phyloP scores from a whole-genome alignment of 2,113 vertebrate genomes.

The Rhegmatorhina hoffmannsi region DNA sequence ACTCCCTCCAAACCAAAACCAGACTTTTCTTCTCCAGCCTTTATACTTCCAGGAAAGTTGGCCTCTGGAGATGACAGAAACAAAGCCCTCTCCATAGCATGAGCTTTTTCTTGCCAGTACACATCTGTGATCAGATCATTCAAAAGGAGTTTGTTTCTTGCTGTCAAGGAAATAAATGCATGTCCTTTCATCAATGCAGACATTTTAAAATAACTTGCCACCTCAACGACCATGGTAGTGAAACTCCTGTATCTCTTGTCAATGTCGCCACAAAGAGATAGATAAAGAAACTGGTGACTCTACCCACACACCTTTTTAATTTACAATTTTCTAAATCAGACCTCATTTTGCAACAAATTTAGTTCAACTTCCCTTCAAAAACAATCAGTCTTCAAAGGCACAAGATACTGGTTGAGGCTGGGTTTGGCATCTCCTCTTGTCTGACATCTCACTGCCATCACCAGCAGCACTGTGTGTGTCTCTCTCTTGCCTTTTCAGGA shows the following conservation, averaged over 20 bases:
- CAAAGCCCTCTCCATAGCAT: background rate
- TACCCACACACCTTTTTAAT: background rate
- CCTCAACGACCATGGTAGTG: background rate
- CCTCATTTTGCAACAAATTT: background rate
- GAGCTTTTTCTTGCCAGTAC: background rate
- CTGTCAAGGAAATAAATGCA: background rate
- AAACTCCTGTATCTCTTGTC: slow-evolving; percentile 8
- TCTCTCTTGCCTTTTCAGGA: background rate
- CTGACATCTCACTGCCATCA: background rate
- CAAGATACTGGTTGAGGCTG: background rate
- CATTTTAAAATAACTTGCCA: slow-evolving; percentile 7
- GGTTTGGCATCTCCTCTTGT: background rate
- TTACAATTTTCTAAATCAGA: background rate
- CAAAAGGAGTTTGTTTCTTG: background rate
- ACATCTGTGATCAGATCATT: background rate
- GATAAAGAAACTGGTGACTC: background rate
- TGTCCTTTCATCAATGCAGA: slow-evolving; percentile 32
- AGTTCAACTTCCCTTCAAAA: background rate
- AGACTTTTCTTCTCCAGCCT: background rate
- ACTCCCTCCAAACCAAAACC: background rate
- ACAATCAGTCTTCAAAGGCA: background rate
- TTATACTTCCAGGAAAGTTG: background rate
- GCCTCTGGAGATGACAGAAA: background rate
- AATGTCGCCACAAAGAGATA: background rate
- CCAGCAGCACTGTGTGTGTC: background rate